These are phyloP conservation scores for Zophobas atratus DNA, from an alignment of 1,140 invertebrate species.

Conservation along the genomic window DNA sequence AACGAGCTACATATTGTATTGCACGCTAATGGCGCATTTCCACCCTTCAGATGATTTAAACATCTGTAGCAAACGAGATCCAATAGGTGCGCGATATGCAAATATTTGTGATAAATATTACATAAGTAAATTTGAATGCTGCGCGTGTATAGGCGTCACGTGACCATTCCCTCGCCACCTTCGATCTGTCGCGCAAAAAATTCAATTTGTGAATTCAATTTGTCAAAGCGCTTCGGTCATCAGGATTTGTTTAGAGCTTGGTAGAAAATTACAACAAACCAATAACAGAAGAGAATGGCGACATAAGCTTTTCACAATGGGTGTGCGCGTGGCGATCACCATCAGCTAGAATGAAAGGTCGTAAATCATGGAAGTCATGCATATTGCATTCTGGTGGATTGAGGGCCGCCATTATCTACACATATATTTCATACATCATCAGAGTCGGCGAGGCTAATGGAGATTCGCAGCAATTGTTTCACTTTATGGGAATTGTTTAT, in stretches of 20 bases:
- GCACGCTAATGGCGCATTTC: no score
- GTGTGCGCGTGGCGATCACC: conserved; percentile 25
- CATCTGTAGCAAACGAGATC: no score
- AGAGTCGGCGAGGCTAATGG: conserved; percentile 53
- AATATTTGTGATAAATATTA: conserved; percentile 31
- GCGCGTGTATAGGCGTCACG: conserved; percentile 8
- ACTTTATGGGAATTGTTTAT: conserved; percentile 53
- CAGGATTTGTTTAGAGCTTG: conserved; percentile 28
- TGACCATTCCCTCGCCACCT: background rate
- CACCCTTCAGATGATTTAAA: no score
- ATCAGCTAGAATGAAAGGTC: conserved; percentile 44
- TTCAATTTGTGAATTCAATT: conserved; percentile 40
- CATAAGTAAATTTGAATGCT: conserved; percentile 37
- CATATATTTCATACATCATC: conserved; percentile 59
- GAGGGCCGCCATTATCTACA: conserved; percentile 53
- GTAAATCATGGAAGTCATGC: conserved; percentile 54
- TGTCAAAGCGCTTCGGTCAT: conserved; percentile 38
- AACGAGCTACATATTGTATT: no score
- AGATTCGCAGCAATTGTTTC: conserved; percentile 55
- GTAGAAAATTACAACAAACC: conserved; percentile 41
- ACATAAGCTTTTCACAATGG: conserved; percentile 43
- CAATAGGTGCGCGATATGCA: conserved; percentile 1
- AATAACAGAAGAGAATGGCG: conserved; percentile 42
- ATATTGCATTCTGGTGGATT: conserved; percentile 55
- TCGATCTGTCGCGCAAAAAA: conserved; percentile 19